A percentile compares a stretch with the other conserved stretches of the same genome.
Evolutionary conservation across 64 coral and sea anemone species (phyloP).

Genomic region (Montipora capricornis): DNA sequence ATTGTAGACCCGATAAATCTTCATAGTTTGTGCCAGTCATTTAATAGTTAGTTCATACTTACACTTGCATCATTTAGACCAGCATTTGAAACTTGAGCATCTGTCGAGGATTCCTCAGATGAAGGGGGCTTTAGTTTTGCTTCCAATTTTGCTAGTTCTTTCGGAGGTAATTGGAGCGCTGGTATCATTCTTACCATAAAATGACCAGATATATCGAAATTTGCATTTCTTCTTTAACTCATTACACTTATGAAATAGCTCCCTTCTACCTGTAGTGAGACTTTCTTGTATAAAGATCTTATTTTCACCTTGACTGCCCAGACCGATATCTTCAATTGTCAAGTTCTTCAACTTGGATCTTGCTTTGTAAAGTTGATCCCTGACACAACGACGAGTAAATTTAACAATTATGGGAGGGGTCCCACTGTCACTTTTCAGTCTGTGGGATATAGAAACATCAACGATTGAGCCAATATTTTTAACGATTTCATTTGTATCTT

Average conservation of each 20-base stretch:
- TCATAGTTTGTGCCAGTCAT: constrained; percentile 3
- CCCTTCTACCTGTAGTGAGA: neutral
- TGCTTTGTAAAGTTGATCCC: too few relatives aligned
- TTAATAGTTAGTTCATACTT: neutral
- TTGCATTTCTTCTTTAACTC: constrained; percentile 7
- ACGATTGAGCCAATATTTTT: too few relatives aligned
- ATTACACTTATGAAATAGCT: neutral
- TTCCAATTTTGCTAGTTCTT: neutral
- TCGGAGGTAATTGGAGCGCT: neutral
- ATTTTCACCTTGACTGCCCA: too few relatives aligned
- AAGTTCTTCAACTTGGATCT: too few relatives aligned
- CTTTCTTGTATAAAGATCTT: neutral
- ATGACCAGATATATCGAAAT: neutral
- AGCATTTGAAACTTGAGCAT: neutral
- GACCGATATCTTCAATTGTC: too few relatives aligned
- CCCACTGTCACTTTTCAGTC: too few relatives aligned
- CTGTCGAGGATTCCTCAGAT: neutral
- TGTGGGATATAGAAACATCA: too few relatives aligned
- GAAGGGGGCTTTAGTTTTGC: neutral
- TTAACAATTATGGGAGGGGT: too few relatives aligned
- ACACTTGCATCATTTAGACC: neutral
- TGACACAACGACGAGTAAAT: too few relatives aligned
- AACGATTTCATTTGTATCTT: too few relatives aligned
- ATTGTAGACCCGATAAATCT: neutral
- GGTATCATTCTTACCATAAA: neutral